These are phyloP conservation scores for Serripes groenlandicus DNA, from an alignment of 2,888 invertebrate genomes.

Conservation along the genomic window DNA sequence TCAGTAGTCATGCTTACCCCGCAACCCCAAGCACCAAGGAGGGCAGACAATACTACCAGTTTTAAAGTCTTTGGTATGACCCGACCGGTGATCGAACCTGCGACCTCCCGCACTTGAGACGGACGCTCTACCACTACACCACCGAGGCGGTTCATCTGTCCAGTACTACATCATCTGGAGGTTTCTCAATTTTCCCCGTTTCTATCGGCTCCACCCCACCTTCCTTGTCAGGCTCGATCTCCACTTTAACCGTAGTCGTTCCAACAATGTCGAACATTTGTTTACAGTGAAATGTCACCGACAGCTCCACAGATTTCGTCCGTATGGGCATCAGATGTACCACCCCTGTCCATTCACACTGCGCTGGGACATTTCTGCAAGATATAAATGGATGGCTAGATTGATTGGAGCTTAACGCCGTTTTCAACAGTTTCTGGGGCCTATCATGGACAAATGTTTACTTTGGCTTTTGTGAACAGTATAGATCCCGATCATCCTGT, in stretches of 20 bases:
- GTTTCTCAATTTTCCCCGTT: background rate
- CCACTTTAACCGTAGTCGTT: slow-evolving; percentile 37
- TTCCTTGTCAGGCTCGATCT: slow-evolving; percentile 9
- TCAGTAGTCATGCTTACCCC: no score
- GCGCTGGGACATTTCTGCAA: slow-evolving; percentile 56
- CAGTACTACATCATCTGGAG: slow-evolving; percentile 5
- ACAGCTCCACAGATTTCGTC: slow-evolving; percentile 49
- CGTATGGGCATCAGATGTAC: slow-evolving; percentile 59
- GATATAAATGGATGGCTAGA: background rate
- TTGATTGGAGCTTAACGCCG: no score
- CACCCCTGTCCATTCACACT: slow-evolving; percentile 65
- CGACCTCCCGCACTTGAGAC: no score
- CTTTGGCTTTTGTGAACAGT: no score
- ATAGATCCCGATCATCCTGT: no score
- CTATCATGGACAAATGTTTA: background rate
- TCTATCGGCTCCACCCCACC: background rate
- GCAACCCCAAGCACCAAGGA: no score
- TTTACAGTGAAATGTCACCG: slow-evolving; percentile 59
- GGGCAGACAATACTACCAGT: no score
- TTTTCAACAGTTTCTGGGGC: no score
- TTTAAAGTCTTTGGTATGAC: no score
- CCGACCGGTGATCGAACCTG: no score
- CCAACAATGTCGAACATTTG: slow-evolving; percentile 63
- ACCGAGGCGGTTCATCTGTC: background rate
- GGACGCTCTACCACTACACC: no score